Evolutionary conservation across 2,888 invertebrate genomes (phyloP).

Genomic region (Hedychridium roseum): DNA sequence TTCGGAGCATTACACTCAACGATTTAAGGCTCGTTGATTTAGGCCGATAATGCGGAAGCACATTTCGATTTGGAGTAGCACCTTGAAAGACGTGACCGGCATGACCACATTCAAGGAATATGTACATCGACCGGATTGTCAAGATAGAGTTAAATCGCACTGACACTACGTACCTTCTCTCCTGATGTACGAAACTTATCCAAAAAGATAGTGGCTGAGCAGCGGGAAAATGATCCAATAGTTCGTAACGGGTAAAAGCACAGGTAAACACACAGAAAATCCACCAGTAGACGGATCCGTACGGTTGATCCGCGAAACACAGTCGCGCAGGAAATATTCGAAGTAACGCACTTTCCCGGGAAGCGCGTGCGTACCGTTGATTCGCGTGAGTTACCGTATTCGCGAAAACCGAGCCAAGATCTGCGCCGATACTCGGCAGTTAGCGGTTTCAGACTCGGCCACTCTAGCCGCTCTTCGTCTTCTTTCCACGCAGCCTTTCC

Average conservation of each 20-base stretch:
- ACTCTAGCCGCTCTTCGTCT: conserved; percentile 16
- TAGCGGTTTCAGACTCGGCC: conserved; percentile 23
- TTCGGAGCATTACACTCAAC: neutral
- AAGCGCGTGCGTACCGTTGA: conserved; percentile 12
- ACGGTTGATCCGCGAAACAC: neutral
- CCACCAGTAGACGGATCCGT: neutral
- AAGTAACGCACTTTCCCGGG: neutral
- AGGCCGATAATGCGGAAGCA: neutral
- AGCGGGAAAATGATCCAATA: neutral
- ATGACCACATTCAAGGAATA: conserved; percentile 1
- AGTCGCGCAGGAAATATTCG: conserved; percentile 3
- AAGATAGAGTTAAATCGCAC: neutral
- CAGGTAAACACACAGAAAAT: conserved; percentile 20
- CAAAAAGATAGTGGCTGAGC: conserved; percentile 20
- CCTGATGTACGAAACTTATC: conserved; percentile 30
- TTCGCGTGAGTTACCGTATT: conserved; percentile 8
- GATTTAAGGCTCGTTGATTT: neutral
- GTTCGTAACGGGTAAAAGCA: conserved; percentile 14
- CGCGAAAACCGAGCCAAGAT: conserved; percentile 20
- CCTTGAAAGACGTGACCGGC: neutral
- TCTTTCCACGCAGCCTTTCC: conserved; percentile 3
- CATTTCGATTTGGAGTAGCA: conserved; percentile 1
- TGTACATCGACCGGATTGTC: conserved; percentile 5
- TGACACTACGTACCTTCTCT: conserved; percentile 31
- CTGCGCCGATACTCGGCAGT: conserved; percentile 29